phyloP scores from a whole-genome alignment of 2,888 invertebrate species.

The Allophyes oxyacanthae region DNA sequence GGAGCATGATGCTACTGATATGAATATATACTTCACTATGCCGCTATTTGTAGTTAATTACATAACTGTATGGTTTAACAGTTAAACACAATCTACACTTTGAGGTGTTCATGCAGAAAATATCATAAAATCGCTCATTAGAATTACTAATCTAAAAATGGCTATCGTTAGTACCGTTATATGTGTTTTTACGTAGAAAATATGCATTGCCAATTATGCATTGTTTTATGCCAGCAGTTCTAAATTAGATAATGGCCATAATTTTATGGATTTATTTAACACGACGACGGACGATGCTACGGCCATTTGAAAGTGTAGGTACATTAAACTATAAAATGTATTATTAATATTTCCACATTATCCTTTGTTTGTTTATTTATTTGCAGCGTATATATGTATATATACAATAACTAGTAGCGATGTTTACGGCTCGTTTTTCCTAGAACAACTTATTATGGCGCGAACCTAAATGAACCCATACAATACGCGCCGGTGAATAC shows the following conservation, averaged over 20 bases:
- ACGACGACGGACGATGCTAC: no score
- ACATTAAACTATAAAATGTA: not conserved
- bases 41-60: conserved; percentile 39
- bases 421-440: conserved; percentile 60
- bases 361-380: conserved; percentile 54
- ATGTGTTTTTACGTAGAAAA: no score
- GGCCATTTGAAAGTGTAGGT: not conserved
- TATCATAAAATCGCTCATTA: conserved; percentile 22
- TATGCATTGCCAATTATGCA: no score
- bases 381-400: conserved; percentile 28
- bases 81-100: conserved; percentile 15
- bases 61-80: conserved; percentile 36
- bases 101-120: conserved; percentile 9
- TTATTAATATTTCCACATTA: conserved; percentile 33
- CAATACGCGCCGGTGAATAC: conserved; percentile 37
- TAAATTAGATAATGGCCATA: not conserved
- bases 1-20: conserved; percentile 2
- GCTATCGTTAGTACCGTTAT: conserved; percentile 1
- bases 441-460: conserved; percentile 63
- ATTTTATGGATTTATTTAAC: not conserved
- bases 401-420: conserved; percentile 38
- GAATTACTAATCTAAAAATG: conserved; percentile 27
- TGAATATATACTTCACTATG: conserved; percentile 34
- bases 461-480: conserved; percentile 59
- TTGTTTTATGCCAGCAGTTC: no score